Percentiles rank a stretch among this genome's conserved stretches.
These are phyloP conservation scores for Epicauta chinensis DNA, from an alignment of 1,140 invertebrate genomes.

Conservation along the genomic window DNA sequence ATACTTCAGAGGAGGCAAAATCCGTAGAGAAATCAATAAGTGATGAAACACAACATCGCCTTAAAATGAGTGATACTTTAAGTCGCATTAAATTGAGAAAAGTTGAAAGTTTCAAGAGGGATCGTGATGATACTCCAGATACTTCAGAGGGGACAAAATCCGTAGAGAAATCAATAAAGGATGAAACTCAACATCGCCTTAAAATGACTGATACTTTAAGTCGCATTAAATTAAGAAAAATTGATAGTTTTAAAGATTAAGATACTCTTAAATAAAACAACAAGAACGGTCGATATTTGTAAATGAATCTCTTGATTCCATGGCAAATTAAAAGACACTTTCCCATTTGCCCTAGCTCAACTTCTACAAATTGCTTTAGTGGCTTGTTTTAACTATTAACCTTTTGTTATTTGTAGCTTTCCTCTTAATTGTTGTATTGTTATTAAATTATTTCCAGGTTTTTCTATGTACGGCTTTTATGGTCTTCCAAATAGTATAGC, in stretches of 20 bases:
- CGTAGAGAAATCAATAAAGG: neutral
- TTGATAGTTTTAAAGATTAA: conserved; percentile 5
- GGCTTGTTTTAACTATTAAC: conserved; percentile 2
- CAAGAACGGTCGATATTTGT: conserved; percentile 1
- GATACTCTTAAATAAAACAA: conserved; percentile 2
- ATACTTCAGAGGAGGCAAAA: no score
- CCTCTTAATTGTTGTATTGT: conserved; percentile 7
- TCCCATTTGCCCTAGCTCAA: conserved; percentile 1
- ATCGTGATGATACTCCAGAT: neutral
- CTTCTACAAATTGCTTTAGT: neutral
- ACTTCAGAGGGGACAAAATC: neutral
- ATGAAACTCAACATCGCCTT: neutral
- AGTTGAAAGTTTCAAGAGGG: conserved; percentile 5
- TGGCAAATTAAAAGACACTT: conserved; percentile 2
- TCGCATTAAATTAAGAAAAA: conserved; percentile 8
- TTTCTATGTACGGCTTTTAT: conserved; percentile 37
- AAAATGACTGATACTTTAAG: conserved; percentile 6
- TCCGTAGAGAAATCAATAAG: neutral
- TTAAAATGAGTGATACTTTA: conserved; percentile 24
- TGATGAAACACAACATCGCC: conserved; percentile 16
- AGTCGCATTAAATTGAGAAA: conserved; percentile 17
- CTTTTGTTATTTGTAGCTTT: conserved; percentile 4
- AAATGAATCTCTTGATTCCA: neutral
- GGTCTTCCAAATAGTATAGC: conserved; percentile 38
- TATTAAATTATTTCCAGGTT: conserved; percentile 34